These are phyloP conservation scores for Calliopsis andreniformis DNA, from an alignment of 1,140 invertebrate genomes.

Conservation along the genomic window DNA sequence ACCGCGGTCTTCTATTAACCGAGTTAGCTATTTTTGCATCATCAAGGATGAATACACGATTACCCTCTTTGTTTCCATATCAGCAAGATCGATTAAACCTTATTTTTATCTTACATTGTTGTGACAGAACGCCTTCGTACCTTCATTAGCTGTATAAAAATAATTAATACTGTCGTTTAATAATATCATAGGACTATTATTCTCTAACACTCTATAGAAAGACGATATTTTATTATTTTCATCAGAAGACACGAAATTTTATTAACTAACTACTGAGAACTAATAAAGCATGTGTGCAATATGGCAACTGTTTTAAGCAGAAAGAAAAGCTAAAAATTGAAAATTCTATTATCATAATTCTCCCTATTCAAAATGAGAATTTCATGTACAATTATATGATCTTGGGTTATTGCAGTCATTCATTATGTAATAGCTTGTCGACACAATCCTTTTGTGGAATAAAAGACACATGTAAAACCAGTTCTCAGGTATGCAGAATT, in stretches of 20 bases:
- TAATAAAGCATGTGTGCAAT: no score
- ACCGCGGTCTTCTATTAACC: not conserved
- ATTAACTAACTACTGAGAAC: no score
- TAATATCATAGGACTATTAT: conserved; percentile 28
- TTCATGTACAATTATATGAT: no score
- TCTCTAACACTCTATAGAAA: not conserved
- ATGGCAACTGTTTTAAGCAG: no score
- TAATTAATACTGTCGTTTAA: conserved; percentile 31
- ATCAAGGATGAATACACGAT: conserved; percentile 40
- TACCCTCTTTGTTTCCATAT: conserved; percentile 28
- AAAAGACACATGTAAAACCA: not conserved
- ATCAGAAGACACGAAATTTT: no score
- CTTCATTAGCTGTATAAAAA: conserved; percentile 22
- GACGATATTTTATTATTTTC: no score
- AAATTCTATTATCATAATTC: no score
- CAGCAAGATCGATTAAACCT: conserved; percentile 30
- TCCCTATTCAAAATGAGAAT: no score
- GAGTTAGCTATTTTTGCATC: conserved; percentile 16
- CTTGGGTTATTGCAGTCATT: no score
- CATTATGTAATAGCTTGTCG: not conserved
- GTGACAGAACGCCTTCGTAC: not conserved
- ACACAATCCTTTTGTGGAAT: not conserved
- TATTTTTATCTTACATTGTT: conserved; percentile 34
- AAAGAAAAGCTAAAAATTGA: no score
- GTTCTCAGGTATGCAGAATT: not conserved